Percentiles rank a stretch among this genome's conserved stretches.
Evolutionary conservation across 2,888 invertebrate genomes (phyloP).

Genomic region (Thera obeliscata): DNA sequence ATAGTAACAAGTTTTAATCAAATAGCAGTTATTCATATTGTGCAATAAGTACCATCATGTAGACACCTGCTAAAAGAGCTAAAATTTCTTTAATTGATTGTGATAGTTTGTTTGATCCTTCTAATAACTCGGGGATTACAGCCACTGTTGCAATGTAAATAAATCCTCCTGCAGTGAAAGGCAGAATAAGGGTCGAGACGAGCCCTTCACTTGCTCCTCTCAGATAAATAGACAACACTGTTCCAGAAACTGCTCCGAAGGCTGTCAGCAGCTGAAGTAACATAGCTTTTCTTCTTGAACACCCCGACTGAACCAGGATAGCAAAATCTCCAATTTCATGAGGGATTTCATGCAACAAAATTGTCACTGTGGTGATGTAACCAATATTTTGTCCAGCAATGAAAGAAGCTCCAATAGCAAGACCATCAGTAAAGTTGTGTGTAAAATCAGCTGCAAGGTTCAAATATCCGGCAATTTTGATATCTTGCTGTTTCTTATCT

Average conservation of each 20-base stretch:
- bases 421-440: constrained; percentile 99
- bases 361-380: constrained; percentile 96
- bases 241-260: constrained; percentile 96
- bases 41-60: constrained; percentile 98
- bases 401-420: constrained; percentile 99
- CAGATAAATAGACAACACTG: constrained; percentile 92
- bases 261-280: constrained; percentile 96
- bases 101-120: constrained; percentile 91
- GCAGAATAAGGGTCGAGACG: constrained; percentile 94
- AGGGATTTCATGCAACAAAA: constrained; percentile 98
- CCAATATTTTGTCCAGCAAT: constrained; percentile 95
- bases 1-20: constrained; percentile 23
- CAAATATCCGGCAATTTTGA: constrained; percentile 90
- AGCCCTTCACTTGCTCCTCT: constrained; percentile 89
- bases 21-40: constrained; percentile 76
- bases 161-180: constrained; percentile 99
- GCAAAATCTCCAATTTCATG: constrained; percentile 99
- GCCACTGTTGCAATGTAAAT: constrained; percentile 99
- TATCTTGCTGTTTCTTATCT: constrained; percentile 73
- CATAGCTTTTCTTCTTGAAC: constrained; percentile 97
- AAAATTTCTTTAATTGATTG: constrained; percentile 96
- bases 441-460: constrained; percentile 99
- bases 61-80: constrained; percentile 94
- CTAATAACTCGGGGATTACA: constrained; percentile 98
- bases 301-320: constrained; percentile 98